These are phyloP conservation scores for Pristionchus pacificus DNA, from an alignment of 1,140 invertebrate species.

Conservation along the genomic window DNA sequence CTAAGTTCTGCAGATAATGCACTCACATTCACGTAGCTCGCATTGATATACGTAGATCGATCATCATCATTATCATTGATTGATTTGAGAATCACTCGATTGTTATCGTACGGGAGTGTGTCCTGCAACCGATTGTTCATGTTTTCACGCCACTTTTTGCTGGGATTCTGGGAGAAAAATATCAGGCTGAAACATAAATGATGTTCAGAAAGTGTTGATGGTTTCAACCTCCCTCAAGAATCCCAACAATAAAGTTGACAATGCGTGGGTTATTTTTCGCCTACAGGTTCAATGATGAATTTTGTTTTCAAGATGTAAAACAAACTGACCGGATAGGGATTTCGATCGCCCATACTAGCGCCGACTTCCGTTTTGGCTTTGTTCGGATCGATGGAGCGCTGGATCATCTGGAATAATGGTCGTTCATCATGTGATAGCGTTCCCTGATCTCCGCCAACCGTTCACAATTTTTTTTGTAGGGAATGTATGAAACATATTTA, in stretches of 20 bases:
- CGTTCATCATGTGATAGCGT: not conserved
- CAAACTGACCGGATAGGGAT: constrained; percentile 44
- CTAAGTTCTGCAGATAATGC: not conserved
- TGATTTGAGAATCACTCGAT: constrained; percentile 39
- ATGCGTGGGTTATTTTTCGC: too few relatives aligned
- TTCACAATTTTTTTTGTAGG: not conserved
- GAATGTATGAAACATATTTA: too few relatives aligned
- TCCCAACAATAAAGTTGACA: not conserved
- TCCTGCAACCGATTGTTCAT: constrained; percentile 25
- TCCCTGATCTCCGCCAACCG: not conserved
- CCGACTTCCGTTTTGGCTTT: constrained; percentile 51
- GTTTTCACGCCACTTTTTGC: not conserved
- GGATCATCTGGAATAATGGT: constrained; percentile 46
- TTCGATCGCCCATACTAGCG: constrained; percentile 47
- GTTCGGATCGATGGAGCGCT: constrained; percentile 48
- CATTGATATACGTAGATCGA: constrained; percentile 54
- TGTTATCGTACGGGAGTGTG: constrained; percentile 53
- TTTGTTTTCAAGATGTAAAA: not conserved
- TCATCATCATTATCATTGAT: constrained; percentile 27
- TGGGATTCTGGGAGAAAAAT: not conserved
- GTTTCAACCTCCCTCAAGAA: too few relatives aligned
- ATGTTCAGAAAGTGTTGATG: too few relatives aligned
- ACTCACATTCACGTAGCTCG: constrained; percentile 53
- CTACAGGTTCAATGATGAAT: not conserved
- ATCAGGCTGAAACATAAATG: not conserved